These are phyloP conservation scores for Galemys pyrenaicus DNA, from an alignment of 2,113 vertebrate genomes.

Conservation along the genomic window DNA sequence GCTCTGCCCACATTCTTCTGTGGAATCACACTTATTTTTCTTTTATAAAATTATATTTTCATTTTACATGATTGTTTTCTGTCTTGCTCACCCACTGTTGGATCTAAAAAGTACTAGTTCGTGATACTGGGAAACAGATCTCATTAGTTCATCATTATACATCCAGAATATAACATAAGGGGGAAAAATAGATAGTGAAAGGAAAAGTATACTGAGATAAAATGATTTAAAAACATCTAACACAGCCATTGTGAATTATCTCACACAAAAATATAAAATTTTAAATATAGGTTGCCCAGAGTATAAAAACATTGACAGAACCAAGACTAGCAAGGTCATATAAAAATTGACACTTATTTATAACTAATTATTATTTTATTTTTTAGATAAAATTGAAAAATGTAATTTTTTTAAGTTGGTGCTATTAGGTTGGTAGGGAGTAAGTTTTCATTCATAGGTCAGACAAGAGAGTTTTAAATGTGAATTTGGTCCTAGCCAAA, in stretches of 20 bases:
- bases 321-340: not conserved
- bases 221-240: not conserved
- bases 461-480: not conserved
- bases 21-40: not conserved
- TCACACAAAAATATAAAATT: not conserved
- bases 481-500: not conserved
- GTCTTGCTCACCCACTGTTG: not conserved
- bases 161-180: not conserved
- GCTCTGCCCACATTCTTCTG: not conserved
- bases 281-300: not conserved
- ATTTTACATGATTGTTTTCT: not conserved
- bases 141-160: not conserved
- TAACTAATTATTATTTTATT: not conserved
- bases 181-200: not conserved
- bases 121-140: not conserved
- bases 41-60: not conserved
- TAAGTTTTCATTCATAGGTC: not conserved
- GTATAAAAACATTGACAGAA: not conserved
- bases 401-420: not conserved
- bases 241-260: not conserved
- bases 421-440: not conserved
- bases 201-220: not conserved
- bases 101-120: not conserved
- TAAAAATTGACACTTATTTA: not conserved
- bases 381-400: not conserved